Conservation (phyloP, 23 tunicate species). For the Botrylloides violaceus region DNA sequence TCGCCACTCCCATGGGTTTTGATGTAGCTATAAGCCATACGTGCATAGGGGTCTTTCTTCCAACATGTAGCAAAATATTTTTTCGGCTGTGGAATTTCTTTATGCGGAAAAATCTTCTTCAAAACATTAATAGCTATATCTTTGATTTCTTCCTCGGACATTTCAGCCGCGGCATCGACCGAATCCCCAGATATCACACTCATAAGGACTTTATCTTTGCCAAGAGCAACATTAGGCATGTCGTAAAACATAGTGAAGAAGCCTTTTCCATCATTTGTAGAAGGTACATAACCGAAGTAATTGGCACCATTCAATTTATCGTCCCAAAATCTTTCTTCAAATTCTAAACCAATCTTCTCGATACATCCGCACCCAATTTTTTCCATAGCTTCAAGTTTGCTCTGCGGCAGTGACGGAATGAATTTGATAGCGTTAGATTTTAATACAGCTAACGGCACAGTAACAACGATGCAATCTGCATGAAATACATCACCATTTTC, state of each 20-base stretch:
- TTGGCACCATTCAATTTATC: slow-evolving; percentile 77
- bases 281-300: slow-evolving; percentile 80
- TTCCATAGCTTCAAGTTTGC: slow-evolving; percentile 43
- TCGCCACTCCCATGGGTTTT: slow-evolving; percentile 64
- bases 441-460: slow-evolving; percentile 79
- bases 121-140: slow-evolving; percentile 47
- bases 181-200: slow-evolving; percentile 78
- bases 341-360: slow-evolving; percentile 60
- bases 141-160: slow-evolving; percentile 49
- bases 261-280: slow-evolving; percentile 39
- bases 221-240: slow-evolving; percentile 43
- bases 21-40: slow-evolving; percentile 82
- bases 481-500: slow-evolving; percentile 15
- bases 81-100: slow-evolving; percentile 49
- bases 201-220: slow-evolving; percentile 68
- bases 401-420: slow-evolving; percentile 32
- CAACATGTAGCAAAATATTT: slow-evolving; percentile 69
- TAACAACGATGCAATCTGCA: slow-evolving; percentile 63
- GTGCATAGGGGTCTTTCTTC: slow-evolving; percentile 70
- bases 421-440: slow-evolving; percentile 68
- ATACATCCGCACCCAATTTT: slow-evolving; percentile 81
- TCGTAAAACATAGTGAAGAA: slow-evolving; percentile 77
- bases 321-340: slow-evolving; percentile 68
- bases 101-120: slow-evolving; percentile 49
- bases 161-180: slow-evolving; percentile 43